phyloP scores from a whole-genome alignment of 2,888 invertebrate species.

The Cephus spinipes region DNA sequence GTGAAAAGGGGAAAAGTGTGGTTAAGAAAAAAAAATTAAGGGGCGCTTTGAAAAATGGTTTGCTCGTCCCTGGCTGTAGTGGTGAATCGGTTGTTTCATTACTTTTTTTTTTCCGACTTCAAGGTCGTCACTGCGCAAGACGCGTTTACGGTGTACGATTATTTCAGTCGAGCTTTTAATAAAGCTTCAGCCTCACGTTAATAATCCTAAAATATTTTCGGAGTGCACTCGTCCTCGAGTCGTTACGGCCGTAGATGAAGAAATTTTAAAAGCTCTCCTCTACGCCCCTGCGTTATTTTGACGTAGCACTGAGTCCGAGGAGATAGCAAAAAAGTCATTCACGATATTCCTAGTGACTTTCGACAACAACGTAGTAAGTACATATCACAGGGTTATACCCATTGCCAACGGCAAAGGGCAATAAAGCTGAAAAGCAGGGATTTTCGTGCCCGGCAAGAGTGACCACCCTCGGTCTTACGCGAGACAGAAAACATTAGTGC shows the following conservation, averaged over 20 bases:
- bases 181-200: not conserved
- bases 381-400: not conserved
- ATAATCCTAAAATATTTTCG: not conserved
- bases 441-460: not conserved
- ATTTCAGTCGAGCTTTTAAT: not conserved
- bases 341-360: not conserved
- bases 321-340: not conserved
- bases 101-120: not conserved
- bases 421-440: not conserved
- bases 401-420: not conserved
- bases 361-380: not conserved
- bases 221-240: not conserved
- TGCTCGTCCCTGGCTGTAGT: not conserved
- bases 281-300: not conserved
- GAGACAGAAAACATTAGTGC: not conserved
- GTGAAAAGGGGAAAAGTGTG: not conserved
- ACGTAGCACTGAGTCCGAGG: not conserved
- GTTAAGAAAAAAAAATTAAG: not conserved
- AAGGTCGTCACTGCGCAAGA: not conserved
- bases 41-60: too few species aligned
- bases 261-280: not conserved
- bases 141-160: not conserved
- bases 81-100: not conserved
- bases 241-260: not conserved
- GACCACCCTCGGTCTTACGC: not conserved